Base-by-base conservation (phyloP, 1,140 invertebrate species). In the Drosophila sucinea region DNA sequence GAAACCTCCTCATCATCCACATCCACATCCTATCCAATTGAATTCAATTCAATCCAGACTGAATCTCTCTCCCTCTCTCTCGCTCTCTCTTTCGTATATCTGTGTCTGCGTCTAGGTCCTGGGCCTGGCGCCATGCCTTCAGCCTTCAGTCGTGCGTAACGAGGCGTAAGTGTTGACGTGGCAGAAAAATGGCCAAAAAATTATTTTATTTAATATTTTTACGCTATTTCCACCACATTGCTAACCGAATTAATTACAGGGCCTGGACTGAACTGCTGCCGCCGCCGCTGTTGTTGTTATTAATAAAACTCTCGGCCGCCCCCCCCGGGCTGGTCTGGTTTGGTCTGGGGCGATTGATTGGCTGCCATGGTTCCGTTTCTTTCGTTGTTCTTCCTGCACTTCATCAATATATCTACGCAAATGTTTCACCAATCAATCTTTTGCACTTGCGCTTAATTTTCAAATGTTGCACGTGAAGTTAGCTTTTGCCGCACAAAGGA, bases 91-190 rank as follows among this genome's bases (percentile, higher is more conserved):
- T 17, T 17, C 17, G 75, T 67, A 4, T 38, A 10, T 38, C 70
- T 57, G 58, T 55, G 27, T 62, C 17, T 38, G 40, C 2, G 63
- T 25, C 47, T 33, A n/a, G 11, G 40, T 17, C 3, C 32, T n/a
- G 7, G 44, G 23, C 38, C 41, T 67, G 67, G 62, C 73, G 32
- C 62, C 72, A 38, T 57, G 38, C 40, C 33, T 38, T 60, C 25
- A 29, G 58, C 55, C 55, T 58, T 71, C 73, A 70, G 69, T 67
- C 77, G 76, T 83, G 77, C 79, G 86, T 86, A 90, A 81, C 86
- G 82, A 87, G 77, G 65, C 86, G 73, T 75, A 90, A 90, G 87
- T 90, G 87, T 90, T 90, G 87, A 90, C 87, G 80, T 73, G 79
- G 86, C 87, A 90, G 60, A 90, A 90, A 90, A 83, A 76, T 81